phyloP scores from a whole-genome alignment of 1,140 invertebrate genomes.

The Drosophila ambigua region DNA sequence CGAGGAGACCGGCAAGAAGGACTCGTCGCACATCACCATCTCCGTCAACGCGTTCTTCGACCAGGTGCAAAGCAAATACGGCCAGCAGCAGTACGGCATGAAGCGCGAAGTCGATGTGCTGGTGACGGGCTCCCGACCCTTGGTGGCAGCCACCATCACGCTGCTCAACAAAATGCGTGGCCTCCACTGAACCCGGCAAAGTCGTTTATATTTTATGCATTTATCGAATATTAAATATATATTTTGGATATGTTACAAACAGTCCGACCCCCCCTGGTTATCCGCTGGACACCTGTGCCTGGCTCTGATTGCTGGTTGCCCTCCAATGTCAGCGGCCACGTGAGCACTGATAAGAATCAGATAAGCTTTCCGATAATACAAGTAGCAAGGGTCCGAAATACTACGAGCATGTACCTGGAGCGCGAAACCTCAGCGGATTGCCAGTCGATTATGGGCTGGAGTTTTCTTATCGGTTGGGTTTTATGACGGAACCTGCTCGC shows the following conservation, averaged over 20 bases:
- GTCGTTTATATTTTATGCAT: too few species aligned
- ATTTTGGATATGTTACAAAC: too few species aligned
- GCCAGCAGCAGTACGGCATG: conserved; percentile 63
- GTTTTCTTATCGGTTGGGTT: conserved; percentile 1
- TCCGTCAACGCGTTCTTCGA: conserved; percentile 65
- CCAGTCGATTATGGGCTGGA: not conserved
- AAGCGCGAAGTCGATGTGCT: conserved; percentile 87
- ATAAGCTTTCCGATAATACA: conserved; percentile 1
- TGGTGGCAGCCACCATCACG: conserved; percentile 91
- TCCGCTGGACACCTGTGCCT: too few species aligned
- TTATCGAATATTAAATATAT: too few species aligned
- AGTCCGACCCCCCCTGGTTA: too few species aligned
- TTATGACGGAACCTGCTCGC: not conserved
- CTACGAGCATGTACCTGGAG: not conserved
- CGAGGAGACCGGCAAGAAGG: conserved; percentile 52
- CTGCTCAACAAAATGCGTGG: conserved; percentile 40
- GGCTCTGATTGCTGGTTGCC: too few species aligned
- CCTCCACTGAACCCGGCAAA: not conserved
- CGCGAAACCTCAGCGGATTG: not conserved
- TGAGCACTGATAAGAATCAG: conserved; percentile 10
- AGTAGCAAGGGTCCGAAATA: not conserved
- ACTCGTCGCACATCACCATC: conserved; percentile 53
- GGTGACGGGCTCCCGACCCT: conserved; percentile 95
- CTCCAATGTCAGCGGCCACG: not conserved
- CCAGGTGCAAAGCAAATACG: conserved; percentile 67